Evolutionary conservation across 2,888 invertebrate genomes (phyloP).

Genomic region (Cecidostiba fungosa): DNA sequence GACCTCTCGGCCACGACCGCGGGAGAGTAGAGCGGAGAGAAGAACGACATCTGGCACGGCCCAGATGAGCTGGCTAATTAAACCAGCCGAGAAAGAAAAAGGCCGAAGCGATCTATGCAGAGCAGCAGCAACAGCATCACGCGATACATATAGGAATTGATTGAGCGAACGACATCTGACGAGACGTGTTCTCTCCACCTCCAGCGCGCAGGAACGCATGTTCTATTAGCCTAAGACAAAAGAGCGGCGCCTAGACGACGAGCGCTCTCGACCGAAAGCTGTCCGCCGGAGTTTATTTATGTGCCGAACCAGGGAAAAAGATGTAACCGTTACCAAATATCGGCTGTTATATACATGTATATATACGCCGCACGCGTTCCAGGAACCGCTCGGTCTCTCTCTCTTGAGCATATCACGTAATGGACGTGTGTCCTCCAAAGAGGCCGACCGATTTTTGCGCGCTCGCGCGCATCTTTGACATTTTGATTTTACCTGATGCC

Average conservation of each 20-base stretch:
- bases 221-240: conserved; percentile 80
- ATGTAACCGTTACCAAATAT: conserved; percentile 75
- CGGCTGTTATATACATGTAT: conserved; percentile 43
- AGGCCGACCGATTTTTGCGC: conserved; percentile 58
- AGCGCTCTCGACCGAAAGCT: conserved; percentile 70
- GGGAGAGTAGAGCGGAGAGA: not conserved
- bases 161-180: conserved; percentile 77
- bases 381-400: conserved; percentile 70
- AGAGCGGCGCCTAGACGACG: conserved; percentile 78
- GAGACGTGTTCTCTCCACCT: conserved; percentile 73
- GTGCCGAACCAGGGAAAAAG: conserved; percentile 79
- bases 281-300: conserved; percentile 78
- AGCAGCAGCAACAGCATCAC: not conserved
- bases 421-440: conserved; percentile 71
- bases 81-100: not conserved
- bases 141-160: conserved; percentile 57
- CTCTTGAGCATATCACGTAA: conserved; percentile 72
- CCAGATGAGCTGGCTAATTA: not conserved
- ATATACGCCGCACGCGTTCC: conserved; percentile 72
- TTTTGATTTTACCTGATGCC: conserved; percentile 62
- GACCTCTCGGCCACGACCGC: not conserved
- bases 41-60: not conserved
- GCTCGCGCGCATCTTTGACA: conserved; percentile 58
- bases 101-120: not conserved
- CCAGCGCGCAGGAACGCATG: conserved; percentile 76